These are phyloP conservation scores for Odontomyia ornata DNA, from an alignment of 2,888 invertebrate species.

Conservation along the genomic window DNA sequence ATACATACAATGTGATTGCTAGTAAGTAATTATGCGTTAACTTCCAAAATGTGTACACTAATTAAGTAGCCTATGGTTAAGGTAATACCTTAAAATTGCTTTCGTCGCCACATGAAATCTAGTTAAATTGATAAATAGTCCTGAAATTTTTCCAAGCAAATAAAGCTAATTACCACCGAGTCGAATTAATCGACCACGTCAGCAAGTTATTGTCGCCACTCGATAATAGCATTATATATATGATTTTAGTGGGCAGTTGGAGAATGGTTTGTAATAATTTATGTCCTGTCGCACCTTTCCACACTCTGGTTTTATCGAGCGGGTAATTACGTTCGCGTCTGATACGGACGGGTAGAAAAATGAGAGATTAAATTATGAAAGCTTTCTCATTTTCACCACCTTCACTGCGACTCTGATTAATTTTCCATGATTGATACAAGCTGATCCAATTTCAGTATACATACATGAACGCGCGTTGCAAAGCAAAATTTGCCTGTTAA, in stretches of 20 bases:
- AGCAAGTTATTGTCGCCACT: constrained; percentile 9
- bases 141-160: constrained; percentile 7
- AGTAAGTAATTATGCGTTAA: no score
- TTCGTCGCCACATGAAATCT: no score
- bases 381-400: no score
- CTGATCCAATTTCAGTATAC: no score
- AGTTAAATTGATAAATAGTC: background rate
- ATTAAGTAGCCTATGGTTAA: no score
- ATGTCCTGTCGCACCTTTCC: background rate
- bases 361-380: background rate
- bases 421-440: no score
- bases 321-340: constrained; percentile 7
- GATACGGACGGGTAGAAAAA: constrained; percentile 17
- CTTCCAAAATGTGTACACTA: no score
- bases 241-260: background rate
- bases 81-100: no score
- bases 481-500: no score
- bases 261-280: constrained; percentile 22
- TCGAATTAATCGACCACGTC: constrained; percentile 27
- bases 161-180: background rate
- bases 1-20: no score
- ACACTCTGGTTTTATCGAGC: background rate
- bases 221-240: background rate
- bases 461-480: no score
- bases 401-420: no score